Base-by-base conservation (phyloP, 1,140 invertebrate species). In the Halotydeus destructor region DNA sequence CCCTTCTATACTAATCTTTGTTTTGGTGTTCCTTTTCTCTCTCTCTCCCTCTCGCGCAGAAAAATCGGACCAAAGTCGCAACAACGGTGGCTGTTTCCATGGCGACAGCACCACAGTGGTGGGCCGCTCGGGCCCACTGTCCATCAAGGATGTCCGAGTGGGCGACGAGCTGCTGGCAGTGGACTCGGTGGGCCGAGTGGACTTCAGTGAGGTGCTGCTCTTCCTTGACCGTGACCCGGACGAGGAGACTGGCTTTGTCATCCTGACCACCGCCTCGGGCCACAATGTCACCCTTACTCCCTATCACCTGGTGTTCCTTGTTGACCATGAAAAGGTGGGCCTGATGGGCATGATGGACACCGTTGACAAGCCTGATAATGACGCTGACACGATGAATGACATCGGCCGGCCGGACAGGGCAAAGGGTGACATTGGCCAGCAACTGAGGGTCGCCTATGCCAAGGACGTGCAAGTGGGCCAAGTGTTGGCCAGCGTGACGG, bases 151-250 rank as follows among this genome's bases (percentile, higher is more conserved):
- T 12, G 49, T 94, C n/a, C 53, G 55, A 35, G 59, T 78, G 16
- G 86, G 86, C 3, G 84, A 93, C 40, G 57, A 63, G 24, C 71
- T 96, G 21, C 68, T 84, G n/a, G 69, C 80, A n/a, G 56, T 78
- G 42, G 70, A 75, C 49, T 49, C 57, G 0, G 46, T 61, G 16
- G 60, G 65, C 3, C 60, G 71, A 34, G 55, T 78, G 3, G 65
- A 73, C 9, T 93, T 71, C 63, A 83, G 78, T 57, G 74, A 82
- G 56, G 79, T 86, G n/a, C 67, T 86, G 37, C 68, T 82, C 34
- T 93, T 91, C 60, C 69, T 96, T 50, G 84, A 94, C 56, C 68
- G 76, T 43, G 69, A 82, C 50, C 60, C 69, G 19, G 22, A 26
- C 18, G 21, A 32, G 8, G 76, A 23, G 56, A 35, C n/a, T n/a